These are phyloP conservation scores for Lysandra bellargus DNA, from an alignment of 2,888 invertebrate species.

Conservation along the genomic window DNA sequence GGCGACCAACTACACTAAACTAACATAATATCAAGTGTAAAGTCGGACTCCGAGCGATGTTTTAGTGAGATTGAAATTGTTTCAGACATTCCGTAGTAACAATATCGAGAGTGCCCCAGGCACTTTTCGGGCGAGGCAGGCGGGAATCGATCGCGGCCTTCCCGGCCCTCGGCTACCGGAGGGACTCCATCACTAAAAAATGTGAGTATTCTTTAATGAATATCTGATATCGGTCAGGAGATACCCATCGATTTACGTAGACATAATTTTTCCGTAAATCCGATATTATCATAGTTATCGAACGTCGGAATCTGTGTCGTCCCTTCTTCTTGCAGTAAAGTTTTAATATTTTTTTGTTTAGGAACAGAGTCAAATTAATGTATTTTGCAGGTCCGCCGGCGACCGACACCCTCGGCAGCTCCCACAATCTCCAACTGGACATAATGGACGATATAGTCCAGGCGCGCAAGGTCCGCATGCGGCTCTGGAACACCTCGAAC, in stretches of 20 bases:
- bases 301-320: not conserved
- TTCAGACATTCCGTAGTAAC: slow-evolving; percentile 91
- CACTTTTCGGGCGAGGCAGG: slow-evolving; percentile 87
- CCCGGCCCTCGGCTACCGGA: slow-evolving; percentile 78
- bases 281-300: not conserved
- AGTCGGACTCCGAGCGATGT: not conserved
- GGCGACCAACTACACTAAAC: not conserved
- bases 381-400: slow-evolving; percentile 83
- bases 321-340: not conserved
- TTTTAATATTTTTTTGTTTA: not conserved
- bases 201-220: slow-evolving; percentile 55
- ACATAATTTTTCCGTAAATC: not conserved
- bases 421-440: slow-evolving; percentile 90
- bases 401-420: slow-evolving; percentile 86
- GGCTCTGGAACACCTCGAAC: slow-evolving; percentile 90
- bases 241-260: not conserved
- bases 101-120: slow-evolving; percentile 89
- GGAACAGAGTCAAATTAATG: not conserved
- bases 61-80: slow-evolving; percentile 38
- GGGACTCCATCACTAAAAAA: slow-evolving; percentile 68
- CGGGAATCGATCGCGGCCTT: slow-evolving; percentile 91
- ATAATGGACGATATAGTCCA: slow-evolving; percentile 94
- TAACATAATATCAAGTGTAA: slow-evolving; percentile 9
- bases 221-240: not conserved
- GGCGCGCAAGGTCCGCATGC: slow-evolving; percentile 90